These are phyloP conservation scores for Caenorhabditis japonica DNA, from an alignment of 2,888 invertebrate genomes.

Conservation along the genomic window DNA sequence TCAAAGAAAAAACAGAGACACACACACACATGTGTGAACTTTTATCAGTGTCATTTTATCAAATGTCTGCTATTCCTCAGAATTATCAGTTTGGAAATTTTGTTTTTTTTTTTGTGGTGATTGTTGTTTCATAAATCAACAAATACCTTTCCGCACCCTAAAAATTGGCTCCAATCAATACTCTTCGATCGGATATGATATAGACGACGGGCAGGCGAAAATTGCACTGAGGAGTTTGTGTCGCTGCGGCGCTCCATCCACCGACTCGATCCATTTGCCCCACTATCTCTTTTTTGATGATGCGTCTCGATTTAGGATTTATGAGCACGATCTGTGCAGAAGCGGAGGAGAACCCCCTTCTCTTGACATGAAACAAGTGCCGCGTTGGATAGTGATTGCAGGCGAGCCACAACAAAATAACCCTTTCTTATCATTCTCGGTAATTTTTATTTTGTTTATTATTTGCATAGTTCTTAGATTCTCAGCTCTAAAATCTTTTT, in stretches of 20 bases:
- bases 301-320: conserved; percentile 53
- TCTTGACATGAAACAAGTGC: conserved; percentile 54
- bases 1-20: not conserved
- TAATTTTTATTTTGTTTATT: no score
- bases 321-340: conserved; percentile 48
- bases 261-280: conserved; percentile 16
- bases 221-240: conserved; percentile 1
- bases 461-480: no score
- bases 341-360: conserved; percentile 40
- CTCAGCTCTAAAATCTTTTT: no score
- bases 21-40: not conserved
- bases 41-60: no score
- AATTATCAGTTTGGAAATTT: no score
- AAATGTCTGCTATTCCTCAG: no score
- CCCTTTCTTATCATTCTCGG: no score
- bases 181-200: not conserved
- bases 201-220: no score
- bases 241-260: not conserved
- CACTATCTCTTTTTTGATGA: conserved; percentile 47
- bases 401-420: not conserved
- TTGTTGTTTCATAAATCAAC: not conserved
- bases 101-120: not conserved
- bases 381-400: conserved; percentile 30
- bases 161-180: not conserved
- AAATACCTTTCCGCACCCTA: not conserved